Evolutionary conservation across 1,140 invertebrate species (phyloP).

Genomic region (Sitodiplosis mosellana): DNA sequence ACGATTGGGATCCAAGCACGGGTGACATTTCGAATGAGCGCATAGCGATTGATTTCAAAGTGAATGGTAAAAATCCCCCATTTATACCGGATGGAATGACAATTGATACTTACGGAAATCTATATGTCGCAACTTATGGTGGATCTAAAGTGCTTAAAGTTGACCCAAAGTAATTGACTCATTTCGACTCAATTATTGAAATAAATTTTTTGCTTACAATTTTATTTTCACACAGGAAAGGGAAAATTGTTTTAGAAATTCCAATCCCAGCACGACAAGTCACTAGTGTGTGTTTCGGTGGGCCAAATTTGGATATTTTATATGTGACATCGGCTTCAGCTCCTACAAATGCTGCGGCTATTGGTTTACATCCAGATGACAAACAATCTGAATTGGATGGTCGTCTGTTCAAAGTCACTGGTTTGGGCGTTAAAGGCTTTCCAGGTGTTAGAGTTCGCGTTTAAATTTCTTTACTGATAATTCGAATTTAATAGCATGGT

Average conservation of each 20-base stretch:
- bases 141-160: conserved; percentile 20
- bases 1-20: conserved; percentile 32
- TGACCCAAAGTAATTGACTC: conserved; percentile 8
- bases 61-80: conserved; percentile 1
- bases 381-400: conserved; percentile 39
- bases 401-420: conserved; percentile 47
- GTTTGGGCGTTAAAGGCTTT: conserved; percentile 39
- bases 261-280: conserved; percentile 48
- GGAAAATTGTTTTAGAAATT: conserved; percentile 18
- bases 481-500: too few species aligned
- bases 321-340: conserved; percentile 55
- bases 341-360: conserved; percentile 19
- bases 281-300: conserved; percentile 66
- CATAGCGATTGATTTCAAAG: conserved; percentile 2
- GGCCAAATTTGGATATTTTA: conserved; percentile 48
- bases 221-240: conserved; percentile 10
- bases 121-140: conserved; percentile 41
- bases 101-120: conserved; percentile 40
- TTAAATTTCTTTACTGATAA: conserved; percentile 31
- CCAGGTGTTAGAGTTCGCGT: conserved; percentile 11
- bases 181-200: neutral
- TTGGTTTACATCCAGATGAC: conserved; percentile 28
- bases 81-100: conserved; percentile 44
- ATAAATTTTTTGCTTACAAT: conserved; percentile 2
- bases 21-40: conserved; percentile 3